Conservation (phyloP, 1,140 invertebrate genomes). For the Eueides isabella region DNA sequence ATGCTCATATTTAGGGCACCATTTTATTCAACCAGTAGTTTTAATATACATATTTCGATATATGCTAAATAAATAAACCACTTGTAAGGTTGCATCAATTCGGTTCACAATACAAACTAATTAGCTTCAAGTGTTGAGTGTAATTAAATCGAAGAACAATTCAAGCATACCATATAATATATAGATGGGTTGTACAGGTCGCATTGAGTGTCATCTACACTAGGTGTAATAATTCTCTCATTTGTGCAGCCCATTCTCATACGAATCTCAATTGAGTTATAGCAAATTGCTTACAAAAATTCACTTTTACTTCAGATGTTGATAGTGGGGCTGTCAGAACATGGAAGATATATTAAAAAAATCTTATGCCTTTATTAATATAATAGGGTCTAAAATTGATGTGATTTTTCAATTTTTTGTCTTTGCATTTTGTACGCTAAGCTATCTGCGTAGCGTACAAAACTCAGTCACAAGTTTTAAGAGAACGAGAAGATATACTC, state of each 20-base stretch:
- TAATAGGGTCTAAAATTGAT: no score
- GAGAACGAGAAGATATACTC: no score
- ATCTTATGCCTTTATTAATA: no score
- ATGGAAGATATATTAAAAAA: no score
- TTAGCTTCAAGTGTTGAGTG: background rate
- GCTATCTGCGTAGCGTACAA: no score
- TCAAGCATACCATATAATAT: background rate
- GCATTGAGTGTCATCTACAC: constrained; percentile 17
- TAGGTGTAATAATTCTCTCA: constrained; percentile 15
- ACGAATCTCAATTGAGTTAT: background rate
- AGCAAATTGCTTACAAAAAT: background rate
- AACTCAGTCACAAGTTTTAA: no score
- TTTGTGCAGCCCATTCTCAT: constrained; percentile 22
- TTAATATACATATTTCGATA: background rate
- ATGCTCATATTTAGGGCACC: no score
- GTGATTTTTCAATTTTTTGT: no score
- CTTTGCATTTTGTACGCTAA: no score
- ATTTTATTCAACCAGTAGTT: no score
- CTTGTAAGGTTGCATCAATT: background rate
- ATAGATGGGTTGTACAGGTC: background rate
- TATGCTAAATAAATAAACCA: background rate
- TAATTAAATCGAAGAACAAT: constrained; percentile 13
- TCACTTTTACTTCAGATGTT: background rate
- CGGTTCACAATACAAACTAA: background rate
- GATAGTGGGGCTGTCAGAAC: no score